phyloP scores from a whole-genome alignment of 2,797 vertebrate genomes.

The Sebastolobus altivelis region DNA sequence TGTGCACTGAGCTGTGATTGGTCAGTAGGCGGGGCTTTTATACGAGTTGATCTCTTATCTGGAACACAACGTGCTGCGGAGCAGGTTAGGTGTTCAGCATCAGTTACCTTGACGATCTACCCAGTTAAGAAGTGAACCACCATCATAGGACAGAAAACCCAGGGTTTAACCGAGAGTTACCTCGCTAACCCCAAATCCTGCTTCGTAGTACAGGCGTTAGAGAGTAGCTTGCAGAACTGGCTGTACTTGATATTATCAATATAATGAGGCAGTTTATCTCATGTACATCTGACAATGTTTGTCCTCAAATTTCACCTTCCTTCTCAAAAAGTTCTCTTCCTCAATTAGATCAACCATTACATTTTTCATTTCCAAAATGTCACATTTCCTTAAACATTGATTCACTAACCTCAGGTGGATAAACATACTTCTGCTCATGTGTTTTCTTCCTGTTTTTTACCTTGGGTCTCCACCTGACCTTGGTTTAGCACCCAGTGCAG shows the following conservation, averaged over 20 bases:
- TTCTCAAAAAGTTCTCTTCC: background rate
- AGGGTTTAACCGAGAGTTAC: rapidly evolving
- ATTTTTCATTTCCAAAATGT: background rate
- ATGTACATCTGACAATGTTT: background rate
- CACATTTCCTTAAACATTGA: background rate
- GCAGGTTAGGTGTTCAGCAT: no score
- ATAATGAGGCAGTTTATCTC: background rate
- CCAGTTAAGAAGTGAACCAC: rapidly evolving
- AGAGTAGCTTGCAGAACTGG: no score
- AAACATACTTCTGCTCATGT: background rate
- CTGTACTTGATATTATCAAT: background rate
- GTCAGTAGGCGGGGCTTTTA: no score
- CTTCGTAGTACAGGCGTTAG: no score
- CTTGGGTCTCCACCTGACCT: background rate
- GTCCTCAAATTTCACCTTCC: background rate
- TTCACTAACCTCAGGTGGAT: background rate
- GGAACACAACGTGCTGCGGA: no score
- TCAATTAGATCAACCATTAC: slow-evolving; percentile 1
- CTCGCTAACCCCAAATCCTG: no score
- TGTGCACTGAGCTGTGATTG: no score
- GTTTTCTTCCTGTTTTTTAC: background rate
- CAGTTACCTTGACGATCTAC: no score
- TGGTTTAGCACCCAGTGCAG: background rate
- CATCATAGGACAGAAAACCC: no score
- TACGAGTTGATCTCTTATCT: no score